phyloP scores from a whole-genome alignment of 2,888 invertebrate genomes.

The Epiblema foenella region DNA sequence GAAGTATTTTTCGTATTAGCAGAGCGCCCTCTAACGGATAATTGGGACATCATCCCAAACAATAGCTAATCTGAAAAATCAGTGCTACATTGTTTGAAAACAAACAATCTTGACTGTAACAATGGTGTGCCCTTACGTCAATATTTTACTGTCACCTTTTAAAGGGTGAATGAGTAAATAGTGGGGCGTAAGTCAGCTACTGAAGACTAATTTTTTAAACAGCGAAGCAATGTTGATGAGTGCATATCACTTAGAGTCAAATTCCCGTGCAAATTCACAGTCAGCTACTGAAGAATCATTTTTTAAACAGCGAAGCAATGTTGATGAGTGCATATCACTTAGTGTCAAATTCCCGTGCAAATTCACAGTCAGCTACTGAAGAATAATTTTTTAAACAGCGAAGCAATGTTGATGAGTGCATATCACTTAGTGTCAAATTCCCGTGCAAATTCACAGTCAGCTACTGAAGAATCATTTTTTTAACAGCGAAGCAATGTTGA shows the following conservation, averaged over 20 bases:
- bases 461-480: not conserved
- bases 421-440: too few relatives aligned
- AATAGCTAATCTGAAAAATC: slow-evolving; percentile 55
- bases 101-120: slow-evolving; percentile 48
- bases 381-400: too few relatives aligned
- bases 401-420: too few relatives aligned
- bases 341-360: too few relatives aligned
- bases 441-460: not conserved
- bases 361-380: not conserved
- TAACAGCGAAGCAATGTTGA: too few relatives aligned
- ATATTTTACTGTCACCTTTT: slow-evolving; percentile 72
- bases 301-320: too few relatives aligned
- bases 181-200: slow-evolving; percentile 24
- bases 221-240: too few relatives aligned
- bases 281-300: not conserved
- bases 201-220: not conserved
- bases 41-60: slow-evolving; percentile 11
- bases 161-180: slow-evolving; percentile 42
- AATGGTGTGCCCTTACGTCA: slow-evolving; percentile 66
- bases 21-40: slow-evolving; percentile 1
- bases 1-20: not conserved
- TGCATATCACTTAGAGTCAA: too few relatives aligned
- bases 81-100: slow-evolving; percentile 62
- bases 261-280: not conserved
- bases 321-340: too few relatives aligned